These are phyloP conservation scores for Blennius ocellaris DNA, from an alignment of 2,113 vertebrate species.

Conservation along the genomic window DNA sequence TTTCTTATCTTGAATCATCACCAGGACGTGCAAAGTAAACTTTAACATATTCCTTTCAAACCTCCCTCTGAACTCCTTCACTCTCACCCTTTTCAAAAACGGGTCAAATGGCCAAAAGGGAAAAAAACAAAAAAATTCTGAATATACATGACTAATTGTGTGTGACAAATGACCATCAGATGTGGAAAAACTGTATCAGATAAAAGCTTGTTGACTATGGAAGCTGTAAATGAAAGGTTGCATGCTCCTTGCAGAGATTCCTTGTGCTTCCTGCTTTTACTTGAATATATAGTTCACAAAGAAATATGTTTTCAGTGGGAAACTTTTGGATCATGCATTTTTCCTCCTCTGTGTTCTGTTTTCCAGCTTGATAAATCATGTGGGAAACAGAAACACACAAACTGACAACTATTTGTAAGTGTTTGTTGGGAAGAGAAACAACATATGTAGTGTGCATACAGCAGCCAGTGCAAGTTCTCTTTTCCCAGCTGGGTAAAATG, in stretches of 20 bases:
- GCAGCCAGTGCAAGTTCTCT: slow-evolving; percentile 5
- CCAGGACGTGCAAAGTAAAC: slow-evolving; percentile 47
- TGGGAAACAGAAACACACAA: not conserved
- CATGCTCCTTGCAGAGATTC: not conserved
- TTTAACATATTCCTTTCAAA: slow-evolving; percentile 35
- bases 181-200: not conserved
- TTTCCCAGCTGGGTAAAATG: slow-evolving; percentile 15
- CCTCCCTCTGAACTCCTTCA: not conserved
- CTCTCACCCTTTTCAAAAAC: not conserved
- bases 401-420: slow-evolving; percentile 2
- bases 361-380: slow-evolving; percentile 7
- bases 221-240: not conserved
- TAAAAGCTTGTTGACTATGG: not conserved
- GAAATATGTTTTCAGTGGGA: not conserved
- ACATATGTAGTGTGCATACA: not conserved
- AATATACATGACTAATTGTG: not conserved
- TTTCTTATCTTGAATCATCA: slow-evolving; percentile 41
- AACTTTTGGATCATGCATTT: not conserved
- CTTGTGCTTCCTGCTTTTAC: not conserved
- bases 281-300: slow-evolving; percentile 4
- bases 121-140: not conserved
- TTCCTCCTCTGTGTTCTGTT: not conserved
- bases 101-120: slow-evolving; percentile 13
- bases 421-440: slow-evolving; percentile 13
- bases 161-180: not conserved